Conservation (phyloP, 1,140 invertebrate genomes). For the Drosophila lini region DNA sequence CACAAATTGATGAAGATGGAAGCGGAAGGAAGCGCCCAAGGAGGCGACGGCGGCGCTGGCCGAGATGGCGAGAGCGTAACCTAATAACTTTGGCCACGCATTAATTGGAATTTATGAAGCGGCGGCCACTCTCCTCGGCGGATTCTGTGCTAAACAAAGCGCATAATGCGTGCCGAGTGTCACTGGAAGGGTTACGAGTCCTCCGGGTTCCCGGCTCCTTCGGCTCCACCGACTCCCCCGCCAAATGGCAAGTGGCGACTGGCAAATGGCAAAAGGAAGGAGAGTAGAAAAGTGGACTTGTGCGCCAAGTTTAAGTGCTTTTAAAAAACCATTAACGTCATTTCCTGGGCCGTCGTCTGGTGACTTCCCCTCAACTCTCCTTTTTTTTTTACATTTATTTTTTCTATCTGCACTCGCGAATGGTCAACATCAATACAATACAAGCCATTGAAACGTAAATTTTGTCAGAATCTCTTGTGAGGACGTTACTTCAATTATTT, state of each 20-base stretch:
- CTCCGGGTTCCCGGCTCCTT: slow-evolving; percentile 1
- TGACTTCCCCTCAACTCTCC: slow-evolving; percentile 2
- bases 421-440: slow-evolving; percentile 40
- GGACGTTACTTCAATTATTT: slow-evolving; percentile 2
- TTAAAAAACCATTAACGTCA: slow-evolving; percentile 82
- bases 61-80: slow-evolving; percentile 53
- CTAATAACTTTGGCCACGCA: slow-evolving; percentile 74
- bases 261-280: slow-evolving; percentile 3
- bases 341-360: slow-evolving; percentile 60
- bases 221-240: neutral
- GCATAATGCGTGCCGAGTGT: slow-evolving; percentile 53
- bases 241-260: slow-evolving; percentile 29
- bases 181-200: slow-evolving; percentile 56
- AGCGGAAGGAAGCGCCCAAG: slow-evolving; percentile 32
- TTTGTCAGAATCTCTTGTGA: slow-evolving; percentile 24
- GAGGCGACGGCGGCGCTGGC: too few relatives aligned
- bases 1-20: slow-evolving; percentile 69
- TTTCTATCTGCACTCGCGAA: slow-evolving; percentile 28
- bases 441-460: slow-evolving; percentile 42
- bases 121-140: slow-evolving; percentile 7
- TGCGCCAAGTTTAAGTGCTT: slow-evolving; percentile 78
- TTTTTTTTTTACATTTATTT: slow-evolving; percentile 24
- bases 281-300: slow-evolving; percentile 46
- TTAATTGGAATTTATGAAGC: slow-evolving; percentile 80
- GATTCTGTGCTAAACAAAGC: slow-evolving; percentile 62